Evolutionary conservation across 2,113 vertebrate genomes (phyloP).

Genomic region (Brevimyrus niger): DNA sequence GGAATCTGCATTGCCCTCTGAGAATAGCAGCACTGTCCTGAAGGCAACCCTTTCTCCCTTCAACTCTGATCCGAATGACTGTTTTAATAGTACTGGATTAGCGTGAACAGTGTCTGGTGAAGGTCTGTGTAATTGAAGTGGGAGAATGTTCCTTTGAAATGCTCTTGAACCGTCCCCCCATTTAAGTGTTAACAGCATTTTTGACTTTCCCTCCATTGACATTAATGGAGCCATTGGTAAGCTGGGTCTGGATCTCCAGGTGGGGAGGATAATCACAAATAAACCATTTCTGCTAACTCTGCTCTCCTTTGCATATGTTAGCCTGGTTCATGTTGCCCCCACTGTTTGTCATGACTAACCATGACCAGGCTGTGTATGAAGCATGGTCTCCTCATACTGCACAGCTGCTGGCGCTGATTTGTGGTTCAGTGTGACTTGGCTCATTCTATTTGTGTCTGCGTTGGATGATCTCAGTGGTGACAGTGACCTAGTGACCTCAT

Average conservation of each 20-base stretch:
- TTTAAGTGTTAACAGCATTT: not conserved
- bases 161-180: not conserved
- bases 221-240: not conserved
- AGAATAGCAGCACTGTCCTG: not conserved
- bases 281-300: not conserved
- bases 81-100: not conserved
- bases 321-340: not conserved
- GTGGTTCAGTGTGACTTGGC: not conserved
- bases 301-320: not conserved
- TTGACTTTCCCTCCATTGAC: not conserved
- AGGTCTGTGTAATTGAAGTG: not conserved
- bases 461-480: not conserved
- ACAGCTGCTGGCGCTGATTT: not conserved
- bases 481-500: not conserved
- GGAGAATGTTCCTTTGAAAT: not conserved
- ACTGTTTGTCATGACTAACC: not conserved
- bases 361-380: not conserved
- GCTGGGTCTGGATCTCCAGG: not conserved
- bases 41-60: constrained; percentile 6
- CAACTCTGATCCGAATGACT: not conserved
- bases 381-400: not conserved
- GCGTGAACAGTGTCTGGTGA: not conserved
- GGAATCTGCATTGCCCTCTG: not conserved
- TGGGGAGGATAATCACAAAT: not conserved
- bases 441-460: not conserved